phyloP scores from a whole-genome alignment of 2,113 vertebrate species.

The Panthera uncia region DNA sequence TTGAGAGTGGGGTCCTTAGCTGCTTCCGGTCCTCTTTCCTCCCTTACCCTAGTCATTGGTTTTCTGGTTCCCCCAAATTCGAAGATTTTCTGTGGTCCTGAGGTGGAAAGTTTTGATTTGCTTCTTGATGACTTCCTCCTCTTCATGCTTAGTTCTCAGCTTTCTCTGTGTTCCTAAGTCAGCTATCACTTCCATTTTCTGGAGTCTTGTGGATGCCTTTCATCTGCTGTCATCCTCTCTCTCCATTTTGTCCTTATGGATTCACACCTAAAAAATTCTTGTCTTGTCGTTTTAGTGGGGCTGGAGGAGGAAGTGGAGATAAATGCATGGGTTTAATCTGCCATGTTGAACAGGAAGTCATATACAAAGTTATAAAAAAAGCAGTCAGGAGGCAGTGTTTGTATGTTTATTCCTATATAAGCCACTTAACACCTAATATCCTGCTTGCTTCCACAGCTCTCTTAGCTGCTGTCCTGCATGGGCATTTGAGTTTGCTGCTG shows the following conservation, averaged over 20 bases:
- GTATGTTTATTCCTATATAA: not conserved
- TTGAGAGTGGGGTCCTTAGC: not conserved
- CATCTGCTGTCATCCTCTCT: not conserved
- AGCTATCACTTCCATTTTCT: not conserved
- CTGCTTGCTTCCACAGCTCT: not conserved
- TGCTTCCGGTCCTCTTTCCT: not conserved
- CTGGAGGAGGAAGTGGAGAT: not conserved
- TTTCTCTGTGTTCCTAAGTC: not conserved
- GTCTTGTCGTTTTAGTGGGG: not conserved
- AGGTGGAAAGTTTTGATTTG: not conserved
- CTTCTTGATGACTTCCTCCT: not conserved
- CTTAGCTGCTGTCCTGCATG: not conserved
- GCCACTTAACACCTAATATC: not conserved
- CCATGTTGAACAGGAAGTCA: not conserved
- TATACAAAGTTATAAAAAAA: not conserved
- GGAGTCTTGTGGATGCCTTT: not conserved
- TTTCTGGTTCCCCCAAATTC: not conserved
- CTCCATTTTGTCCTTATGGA: not conserved
- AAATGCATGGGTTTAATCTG: not conserved
- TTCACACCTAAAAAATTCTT: not conserved
- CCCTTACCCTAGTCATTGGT: not conserved
- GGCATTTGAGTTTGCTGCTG: not conserved
- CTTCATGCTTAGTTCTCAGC: not conserved
- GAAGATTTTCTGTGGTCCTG: not conserved
- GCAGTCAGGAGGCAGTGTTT: not conserved